Percentiles rank a stretch among this genome's conserved stretches.
Conservation (phyloP, 2,113 vertebrate genomes). For the Esox niger region DNA sequence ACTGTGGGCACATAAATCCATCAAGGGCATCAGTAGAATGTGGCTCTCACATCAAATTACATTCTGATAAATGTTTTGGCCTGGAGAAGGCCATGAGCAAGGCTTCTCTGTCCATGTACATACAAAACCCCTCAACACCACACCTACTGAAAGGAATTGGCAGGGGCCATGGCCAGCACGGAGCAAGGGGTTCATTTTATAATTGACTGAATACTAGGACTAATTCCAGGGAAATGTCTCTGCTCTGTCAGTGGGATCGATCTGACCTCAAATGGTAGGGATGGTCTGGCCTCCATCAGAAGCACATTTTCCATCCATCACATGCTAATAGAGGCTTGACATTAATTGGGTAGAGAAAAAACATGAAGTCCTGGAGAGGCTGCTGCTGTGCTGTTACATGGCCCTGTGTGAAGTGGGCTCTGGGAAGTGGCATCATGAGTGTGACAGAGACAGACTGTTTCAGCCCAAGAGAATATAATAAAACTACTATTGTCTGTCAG, state of each 20-base stretch:
- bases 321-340: constrained; percentile 67
- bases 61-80: background rate
- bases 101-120: background rate
- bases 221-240: constrained; percentile 58
- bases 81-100: background rate
- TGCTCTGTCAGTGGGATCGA: constrained; percentile 66
- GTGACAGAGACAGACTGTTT: background rate
- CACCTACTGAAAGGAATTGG: background rate
- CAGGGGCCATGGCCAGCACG: constrained; percentile 43
- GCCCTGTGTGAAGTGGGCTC: constrained; percentile 5
- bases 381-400: background rate
- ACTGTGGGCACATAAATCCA: background rate
- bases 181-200: constrained; percentile 72
- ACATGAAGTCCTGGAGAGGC: constrained; percentile 39
- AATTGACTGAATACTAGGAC: constrained; percentile 62
- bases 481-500: background rate
- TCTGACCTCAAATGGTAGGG: constrained; percentile 48
- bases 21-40: background rate
- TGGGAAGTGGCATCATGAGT: constrained; percentile 18
- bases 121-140: background rate
- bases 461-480: background rate
- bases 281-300: background rate
- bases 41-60: background rate
- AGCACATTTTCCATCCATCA: constrained; percentile 44
- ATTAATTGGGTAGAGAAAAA: constrained; percentile 75